Evolutionary conservation across 2,113 vertebrate genomes (phyloP).

Genomic region (Gracilinanus agilis): DNA sequence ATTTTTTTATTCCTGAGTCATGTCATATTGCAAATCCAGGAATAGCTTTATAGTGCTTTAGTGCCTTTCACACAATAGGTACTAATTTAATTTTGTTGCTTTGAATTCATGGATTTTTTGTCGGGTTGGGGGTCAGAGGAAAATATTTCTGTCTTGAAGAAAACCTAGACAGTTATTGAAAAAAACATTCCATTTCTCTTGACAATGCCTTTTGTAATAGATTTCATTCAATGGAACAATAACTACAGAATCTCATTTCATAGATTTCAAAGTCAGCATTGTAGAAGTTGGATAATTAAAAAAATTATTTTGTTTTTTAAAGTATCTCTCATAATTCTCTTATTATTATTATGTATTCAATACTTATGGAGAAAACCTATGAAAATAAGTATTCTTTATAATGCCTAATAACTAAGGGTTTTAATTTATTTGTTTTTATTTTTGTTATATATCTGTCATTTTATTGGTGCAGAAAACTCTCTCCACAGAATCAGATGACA

Average conservation of each 20-base stretch:
- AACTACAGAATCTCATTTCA: neutral
- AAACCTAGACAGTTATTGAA: neutral
- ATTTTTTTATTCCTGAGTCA: neutral
- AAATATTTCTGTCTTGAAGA: neutral
- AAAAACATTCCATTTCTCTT: constrained; percentile 33
- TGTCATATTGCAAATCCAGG: neutral
- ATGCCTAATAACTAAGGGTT: neutral
- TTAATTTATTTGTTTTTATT: neutral
- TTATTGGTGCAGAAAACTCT: neutral
- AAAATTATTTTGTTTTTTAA: neutral
- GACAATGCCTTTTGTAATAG: neutral
- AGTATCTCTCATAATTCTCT: neutral
- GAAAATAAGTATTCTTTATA: neutral
- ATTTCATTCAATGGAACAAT: neutral
- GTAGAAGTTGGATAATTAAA: neutral
- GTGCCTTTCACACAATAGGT: neutral
- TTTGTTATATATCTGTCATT: neutral
- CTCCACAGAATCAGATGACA: neutral
- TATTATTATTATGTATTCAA: neutral
- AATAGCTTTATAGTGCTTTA: neutral
- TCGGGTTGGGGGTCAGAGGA: neutral
- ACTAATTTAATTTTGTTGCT: constrained; percentile 11
- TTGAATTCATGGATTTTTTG: neutral
- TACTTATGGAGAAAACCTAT: neutral
- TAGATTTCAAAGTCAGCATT: constrained; percentile 21